These are phyloP conservation scores for Cheilosia soror DNA, from an alignment of 2,888 invertebrate species.

Conservation along the genomic window DNA sequence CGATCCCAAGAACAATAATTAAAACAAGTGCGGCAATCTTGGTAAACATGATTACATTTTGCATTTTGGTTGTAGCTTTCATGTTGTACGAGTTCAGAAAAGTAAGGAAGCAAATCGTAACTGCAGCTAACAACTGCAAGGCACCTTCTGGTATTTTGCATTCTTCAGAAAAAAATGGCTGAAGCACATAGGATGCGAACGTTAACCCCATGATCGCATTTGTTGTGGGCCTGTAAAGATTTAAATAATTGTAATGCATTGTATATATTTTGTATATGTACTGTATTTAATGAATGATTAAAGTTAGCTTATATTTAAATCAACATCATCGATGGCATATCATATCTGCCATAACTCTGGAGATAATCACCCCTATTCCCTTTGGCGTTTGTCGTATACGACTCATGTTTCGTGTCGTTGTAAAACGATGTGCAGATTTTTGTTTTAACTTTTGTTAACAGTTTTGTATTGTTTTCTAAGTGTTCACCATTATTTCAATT, in stretches of 20 bases:
- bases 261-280: too few relatives aligned
- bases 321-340: too few relatives aligned
- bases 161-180: constrained; percentile 91
- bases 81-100: constrained; percentile 96
- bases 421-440: too few relatives aligned
- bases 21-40: constrained; percentile 93
- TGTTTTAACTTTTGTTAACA: too few relatives aligned
- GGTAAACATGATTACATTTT: constrained; percentile 96
- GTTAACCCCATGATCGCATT: constrained; percentile 98
- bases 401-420: too few relatives aligned
- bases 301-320: too few relatives aligned
- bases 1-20: constrained; percentile 92
- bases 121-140: constrained; percentile 90
- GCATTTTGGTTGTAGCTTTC: constrained; percentile 92
- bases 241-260: constrained; percentile 22
- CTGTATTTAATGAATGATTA: too few relatives aligned
- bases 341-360: too few relatives aligned
- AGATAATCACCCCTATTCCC: too few relatives aligned
- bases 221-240: constrained; percentile 91
- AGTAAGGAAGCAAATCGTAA: constrained; percentile 93
- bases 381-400: too few relatives aligned
- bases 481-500: too few relatives aligned
- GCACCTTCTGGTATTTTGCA: constrained; percentile 89
- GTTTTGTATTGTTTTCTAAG: too few relatives aligned
- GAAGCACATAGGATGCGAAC: constrained; percentile 95